These are phyloP conservation scores for Accipiter cooperii DNA, from an alignment of 2,113 vertebrate species.

Conservation along the genomic window DNA sequence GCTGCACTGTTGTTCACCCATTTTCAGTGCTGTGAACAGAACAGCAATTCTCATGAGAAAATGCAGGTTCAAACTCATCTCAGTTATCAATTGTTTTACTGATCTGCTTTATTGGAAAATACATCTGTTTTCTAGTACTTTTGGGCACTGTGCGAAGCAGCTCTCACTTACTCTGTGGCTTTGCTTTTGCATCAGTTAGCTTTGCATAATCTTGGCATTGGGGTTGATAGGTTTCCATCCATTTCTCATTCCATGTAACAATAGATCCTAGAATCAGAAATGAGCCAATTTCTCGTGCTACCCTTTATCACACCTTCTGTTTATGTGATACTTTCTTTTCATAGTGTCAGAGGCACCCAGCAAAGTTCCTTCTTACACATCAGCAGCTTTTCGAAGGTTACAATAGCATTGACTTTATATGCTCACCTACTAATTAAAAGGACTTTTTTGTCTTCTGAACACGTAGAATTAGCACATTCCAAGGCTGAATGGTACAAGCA, in stretches of 20 bases:
- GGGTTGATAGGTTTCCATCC: not conserved
- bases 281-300: not conserved
- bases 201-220: not conserved
- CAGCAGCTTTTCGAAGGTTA: not conserved
- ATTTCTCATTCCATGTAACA: accelerated
- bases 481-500: not conserved
- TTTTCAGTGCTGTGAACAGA: not conserved
- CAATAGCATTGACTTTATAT: not conserved
- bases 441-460: not conserved
- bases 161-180: not conserved
- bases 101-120: not conserved
- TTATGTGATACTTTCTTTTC: not conserved
- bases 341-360: not conserved
- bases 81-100: not conserved
- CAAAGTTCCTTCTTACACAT: not conserved
- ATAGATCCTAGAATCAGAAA: not conserved
- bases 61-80: not conserved
- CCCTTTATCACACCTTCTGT: not conserved
- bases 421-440: not conserved
- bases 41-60: not conserved
- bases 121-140: not conserved
- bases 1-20: not conserved
- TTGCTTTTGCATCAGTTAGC: not conserved
- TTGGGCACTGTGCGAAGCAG: not conserved
- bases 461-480: not conserved